Conservation (phyloP, 2,888 invertebrate species). For the Troides oblongomaculatus region DNA sequence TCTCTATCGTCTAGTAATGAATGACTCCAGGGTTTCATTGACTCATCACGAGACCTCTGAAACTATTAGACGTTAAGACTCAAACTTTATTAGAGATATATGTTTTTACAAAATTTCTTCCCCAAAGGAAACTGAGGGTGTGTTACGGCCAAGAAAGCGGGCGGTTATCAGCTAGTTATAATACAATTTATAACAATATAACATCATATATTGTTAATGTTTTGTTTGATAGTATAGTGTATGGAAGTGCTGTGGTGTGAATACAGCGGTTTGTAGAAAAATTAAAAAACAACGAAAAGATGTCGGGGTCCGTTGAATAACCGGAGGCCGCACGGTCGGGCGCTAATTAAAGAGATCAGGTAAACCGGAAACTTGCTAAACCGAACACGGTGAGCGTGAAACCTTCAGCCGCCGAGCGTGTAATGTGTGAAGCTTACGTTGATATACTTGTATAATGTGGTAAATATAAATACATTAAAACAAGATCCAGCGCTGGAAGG, state of each 20-base stretch:
- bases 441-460: background rate
- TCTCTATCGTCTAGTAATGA: too few species aligned
- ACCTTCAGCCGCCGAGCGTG: constrained; percentile 15
- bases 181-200: too few species aligned
- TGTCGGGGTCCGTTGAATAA: constrained; percentile 36
- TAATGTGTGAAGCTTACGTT: background rate
- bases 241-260: background rate
- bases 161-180: too few species aligned
- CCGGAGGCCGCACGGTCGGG: constrained; percentile 37
- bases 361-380: constrained; percentile 54
- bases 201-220: background rate
- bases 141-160: too few species aligned
- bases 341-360: constrained; percentile 55
- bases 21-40: too few species aligned
- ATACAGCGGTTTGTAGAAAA: background rate
- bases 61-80: too few species aligned
- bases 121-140: too few species aligned
- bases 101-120: too few species aligned
- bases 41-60: too few species aligned
- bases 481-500: background rate
- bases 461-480: background rate
- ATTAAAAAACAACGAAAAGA: constrained; percentile 2
- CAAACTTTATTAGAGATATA: too few species aligned
- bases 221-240: background rate
- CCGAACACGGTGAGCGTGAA: constrained; percentile 26